A percentile compares a stretch with the other conserved stretches of the same genome.
These are phyloP conservation scores for Heliornis fulica DNA, from an alignment of 2,113 vertebrate species.

Conservation along the genomic window DNA sequence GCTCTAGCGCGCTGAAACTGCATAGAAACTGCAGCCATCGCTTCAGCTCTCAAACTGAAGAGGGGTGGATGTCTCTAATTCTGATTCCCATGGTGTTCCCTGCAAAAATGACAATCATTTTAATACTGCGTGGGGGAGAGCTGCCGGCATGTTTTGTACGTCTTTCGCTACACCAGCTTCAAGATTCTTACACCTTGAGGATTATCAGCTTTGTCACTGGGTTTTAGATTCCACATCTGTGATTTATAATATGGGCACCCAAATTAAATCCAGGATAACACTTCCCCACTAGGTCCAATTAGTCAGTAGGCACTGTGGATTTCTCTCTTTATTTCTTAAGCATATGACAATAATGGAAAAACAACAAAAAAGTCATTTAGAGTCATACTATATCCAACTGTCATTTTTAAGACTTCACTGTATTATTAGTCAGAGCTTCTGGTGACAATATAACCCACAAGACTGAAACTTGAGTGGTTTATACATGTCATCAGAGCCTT, in stretches of 20 bases:
- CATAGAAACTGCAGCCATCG: constrained; percentile 37
- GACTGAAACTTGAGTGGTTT: constrained; percentile 53
- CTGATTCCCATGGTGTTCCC: constrained; percentile 42
- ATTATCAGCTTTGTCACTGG: background rate
- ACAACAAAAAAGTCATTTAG: background rate
- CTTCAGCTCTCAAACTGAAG: constrained; percentile 19
- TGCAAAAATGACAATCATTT: constrained; percentile 42
- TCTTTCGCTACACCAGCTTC: background rate
- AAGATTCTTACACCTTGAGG: background rate
- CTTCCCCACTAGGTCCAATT: background rate
- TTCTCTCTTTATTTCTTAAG: background rate
- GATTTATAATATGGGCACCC: background rate
- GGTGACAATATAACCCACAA: constrained; percentile 49
- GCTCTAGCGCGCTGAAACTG: background rate
- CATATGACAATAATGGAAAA: background rate
- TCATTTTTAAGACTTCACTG: constrained; percentile 23
- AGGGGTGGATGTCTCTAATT: constrained; percentile 18
- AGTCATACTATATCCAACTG: constrained; percentile 15
- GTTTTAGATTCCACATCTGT: background rate
- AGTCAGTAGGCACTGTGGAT: background rate
- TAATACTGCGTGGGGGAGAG: background rate
- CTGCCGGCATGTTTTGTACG: background rate
- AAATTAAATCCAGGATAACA: background rate
- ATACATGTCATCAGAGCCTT: constrained; percentile 20
- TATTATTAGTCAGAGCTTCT: constrained; percentile 57